Evolutionary conservation across 30 jellyfish, hydroid and myxozoan genomes (phyloP).

Genomic region (Pelagia noctiluca): DNA sequence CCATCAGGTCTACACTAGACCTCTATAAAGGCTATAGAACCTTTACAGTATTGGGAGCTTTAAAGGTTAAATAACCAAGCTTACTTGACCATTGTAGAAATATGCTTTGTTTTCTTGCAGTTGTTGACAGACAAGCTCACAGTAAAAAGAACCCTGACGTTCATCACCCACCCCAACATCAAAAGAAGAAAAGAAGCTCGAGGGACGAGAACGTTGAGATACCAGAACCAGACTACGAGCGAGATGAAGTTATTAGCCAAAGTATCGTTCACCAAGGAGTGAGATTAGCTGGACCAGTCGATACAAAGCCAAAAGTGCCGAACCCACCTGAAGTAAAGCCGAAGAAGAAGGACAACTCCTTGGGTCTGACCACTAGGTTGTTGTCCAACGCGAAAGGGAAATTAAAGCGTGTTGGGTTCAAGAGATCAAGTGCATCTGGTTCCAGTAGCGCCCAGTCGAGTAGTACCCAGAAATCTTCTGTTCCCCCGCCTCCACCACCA

Average conservation of each 20-base stretch:
- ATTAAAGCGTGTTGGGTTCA: conserved; percentile 55
- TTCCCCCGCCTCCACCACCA: conserved; percentile 61
- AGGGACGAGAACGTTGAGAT: conserved; percentile 21
- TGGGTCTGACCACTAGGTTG: conserved; percentile 57
- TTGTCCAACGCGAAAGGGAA: conserved; percentile 52
- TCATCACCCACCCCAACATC: conserved; percentile 39
- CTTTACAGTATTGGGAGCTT: too few species aligned
- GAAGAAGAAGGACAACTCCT: conserved; percentile 36
- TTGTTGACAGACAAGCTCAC: too few species aligned
- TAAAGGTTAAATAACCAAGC: too few species aligned
- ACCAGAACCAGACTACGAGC: conserved; percentile 71
- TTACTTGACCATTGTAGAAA: too few species aligned
- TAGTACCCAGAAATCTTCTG: conserved; percentile 5
- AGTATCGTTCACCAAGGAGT: neutral
- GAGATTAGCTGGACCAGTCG: neutral
- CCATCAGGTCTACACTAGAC: too few species aligned
- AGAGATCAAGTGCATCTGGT: conserved; percentile 29
- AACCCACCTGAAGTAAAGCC: conserved; percentile 5
- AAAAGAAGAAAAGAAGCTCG: conserved; percentile 44
- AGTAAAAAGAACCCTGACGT: neutral
- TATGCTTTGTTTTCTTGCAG: too few species aligned
- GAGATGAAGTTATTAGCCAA: neutral
- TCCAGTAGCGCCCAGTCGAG: conserved; percentile 6
- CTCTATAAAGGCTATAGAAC: too few species aligned
- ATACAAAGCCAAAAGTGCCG: conserved; percentile 17